A percentile compares a stretch with the other conserved stretches of the same genome.
Conservation (phyloP, 23 tunicate species). For the Halocynthia aurantium region DNA sequence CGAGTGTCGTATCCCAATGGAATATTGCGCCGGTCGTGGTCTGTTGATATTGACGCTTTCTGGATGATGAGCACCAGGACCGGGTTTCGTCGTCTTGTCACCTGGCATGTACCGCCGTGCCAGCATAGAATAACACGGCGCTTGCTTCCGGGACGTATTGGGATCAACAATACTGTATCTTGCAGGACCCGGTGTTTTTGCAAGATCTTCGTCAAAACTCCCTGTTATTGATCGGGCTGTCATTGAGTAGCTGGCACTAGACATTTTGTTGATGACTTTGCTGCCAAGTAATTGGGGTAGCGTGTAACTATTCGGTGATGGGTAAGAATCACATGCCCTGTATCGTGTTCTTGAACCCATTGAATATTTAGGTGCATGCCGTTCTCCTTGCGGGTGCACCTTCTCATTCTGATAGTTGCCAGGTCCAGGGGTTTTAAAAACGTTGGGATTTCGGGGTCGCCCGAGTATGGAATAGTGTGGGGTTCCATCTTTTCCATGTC, state of each 20-base stretch:
- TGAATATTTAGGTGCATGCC: conserved; percentile 74
- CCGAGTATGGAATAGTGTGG: conserved; percentile 82
- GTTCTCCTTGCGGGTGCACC: conserved; percentile 81
- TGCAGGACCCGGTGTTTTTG: conserved; percentile 93
- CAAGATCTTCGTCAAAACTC: conserved; percentile 79
- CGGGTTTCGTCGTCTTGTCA: conserved; percentile 92
- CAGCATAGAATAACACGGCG: conserved; percentile 86
- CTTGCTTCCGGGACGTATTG: conserved; percentile 49
- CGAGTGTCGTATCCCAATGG: conserved; percentile 92
- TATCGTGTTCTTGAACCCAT: conserved; percentile 81
- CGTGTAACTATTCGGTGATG: conserved; percentile 79
- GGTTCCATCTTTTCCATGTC: conserved; percentile 86
- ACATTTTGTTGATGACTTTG: conserved; percentile 70
- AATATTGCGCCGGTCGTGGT: conserved; percentile 63
- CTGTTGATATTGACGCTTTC: conserved; percentile 65
- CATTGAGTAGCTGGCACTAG: conserved; percentile 77
- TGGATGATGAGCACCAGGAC: conserved; percentile 90
- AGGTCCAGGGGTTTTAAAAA: conserved; percentile 89
- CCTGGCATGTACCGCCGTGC: conserved; percentile 90
- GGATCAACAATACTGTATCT: conserved; percentile 69
- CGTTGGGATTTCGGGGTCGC: conserved; percentile 62
- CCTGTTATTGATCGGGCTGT: conserved; percentile 73
- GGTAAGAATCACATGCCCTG: conserved; percentile 70
- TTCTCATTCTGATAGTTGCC: conserved; percentile 84
- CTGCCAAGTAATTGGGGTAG: conserved; percentile 75